Percentiles rank a stretch among this genome's conserved stretches.
phyloP scores from a whole-genome alignment of 1,140 invertebrate genomes.

The Zaprionus tsacasi region DNA sequence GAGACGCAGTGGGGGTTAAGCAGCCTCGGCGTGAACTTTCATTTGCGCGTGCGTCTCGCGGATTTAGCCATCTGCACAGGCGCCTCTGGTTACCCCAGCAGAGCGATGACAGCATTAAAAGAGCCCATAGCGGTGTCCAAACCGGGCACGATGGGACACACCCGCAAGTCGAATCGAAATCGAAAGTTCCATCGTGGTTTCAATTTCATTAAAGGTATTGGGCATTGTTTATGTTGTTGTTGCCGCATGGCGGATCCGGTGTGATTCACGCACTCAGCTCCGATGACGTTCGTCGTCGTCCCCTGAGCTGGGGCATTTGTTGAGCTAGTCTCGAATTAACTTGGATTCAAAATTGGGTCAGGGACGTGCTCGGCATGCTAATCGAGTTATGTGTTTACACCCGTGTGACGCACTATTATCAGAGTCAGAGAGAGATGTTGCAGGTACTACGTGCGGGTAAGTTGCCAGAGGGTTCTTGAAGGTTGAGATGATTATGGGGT shows the following conservation, averaged over 20 bases:
- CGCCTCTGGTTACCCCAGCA: conserved; percentile 29
- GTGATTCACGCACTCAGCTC: conserved; percentile 59
- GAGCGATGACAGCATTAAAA: conserved; percentile 64
- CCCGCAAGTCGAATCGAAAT: conserved; percentile 69
- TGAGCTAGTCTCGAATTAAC: conserved; percentile 50
- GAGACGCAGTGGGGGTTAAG: conserved; percentile 39
- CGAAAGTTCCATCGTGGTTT: conserved; percentile 74
- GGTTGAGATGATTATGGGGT: conserved; percentile 11
- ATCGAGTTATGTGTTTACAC: conserved; percentile 55
- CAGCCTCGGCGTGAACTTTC: conserved; percentile 56
- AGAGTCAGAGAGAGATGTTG: conserved; percentile 17
- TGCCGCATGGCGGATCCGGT: conserved; percentile 54
- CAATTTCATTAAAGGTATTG: conserved; percentile 67
- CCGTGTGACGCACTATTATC: conserved; percentile 53
- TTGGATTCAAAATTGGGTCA: conserved; percentile 68
- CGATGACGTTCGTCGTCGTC: conserved; percentile 40
- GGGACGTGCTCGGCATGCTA: conserved; percentile 79
- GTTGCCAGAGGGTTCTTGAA: conserved; percentile 27
- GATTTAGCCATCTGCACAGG: conserved; percentile 14
- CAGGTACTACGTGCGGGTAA: conserved; percentile 24
- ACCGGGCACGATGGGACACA: conserved; percentile 28
- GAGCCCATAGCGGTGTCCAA: conserved; percentile 11
- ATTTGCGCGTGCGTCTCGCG: conserved; percentile 43
- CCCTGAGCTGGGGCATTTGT: conserved; percentile 20
- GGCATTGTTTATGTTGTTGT: conserved; percentile 38